Evolutionary conservation across 2,888 invertebrate genomes (phyloP), one percentile per base, ranked within the genome.

Genomic region (Hyposoter dolosus): DNA sequence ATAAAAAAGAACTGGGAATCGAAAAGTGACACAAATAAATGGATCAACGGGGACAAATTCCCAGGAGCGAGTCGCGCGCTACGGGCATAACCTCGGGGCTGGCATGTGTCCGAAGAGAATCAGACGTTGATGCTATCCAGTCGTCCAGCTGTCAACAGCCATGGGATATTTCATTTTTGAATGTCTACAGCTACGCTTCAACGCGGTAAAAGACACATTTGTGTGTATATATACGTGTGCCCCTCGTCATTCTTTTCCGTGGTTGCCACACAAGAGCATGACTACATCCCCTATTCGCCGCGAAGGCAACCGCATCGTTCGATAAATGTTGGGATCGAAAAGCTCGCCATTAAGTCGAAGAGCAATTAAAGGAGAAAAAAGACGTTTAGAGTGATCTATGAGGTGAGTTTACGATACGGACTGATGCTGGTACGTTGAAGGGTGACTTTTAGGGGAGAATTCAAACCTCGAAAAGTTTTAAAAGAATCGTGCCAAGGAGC

Each of bases 321-420:
- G 76, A 63, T 81, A 76, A 81, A 84, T 76, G 65, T 76, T 65
- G n/a, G 28, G 45, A 50, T 35, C 71, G n/a, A 15, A 32, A 76
- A 74, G 50, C 69, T 80, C 65, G 81, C 65, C 47, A 80, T 81
- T 84, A 53, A 76, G 76, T 81, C 69, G 75, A 63, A 69, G 71
- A 53, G 75, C 69, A 80, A 84, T 84, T 84, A 84, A 84, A 75
- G 76, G 43, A 69, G 75, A 76, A 81, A 82, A 84, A 76, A 81
- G 72, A 63, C 50, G 63, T 66, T 69, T n/a, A 17, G 66, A 78
- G 78, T 82, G 77, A 84, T 84, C 68, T 72, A 77, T 71, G 32
- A 35, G 23, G 43, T 80, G 60, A 69, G 69, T 66, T 71, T 40
- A 32, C 69, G 28, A 76, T 82, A 76, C 68, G 53, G 60, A 79